These are phyloP conservation scores for Chymomyza fuscimana DNA, from an alignment of 2,888 invertebrate genomes.

Conservation along the genomic window DNA sequence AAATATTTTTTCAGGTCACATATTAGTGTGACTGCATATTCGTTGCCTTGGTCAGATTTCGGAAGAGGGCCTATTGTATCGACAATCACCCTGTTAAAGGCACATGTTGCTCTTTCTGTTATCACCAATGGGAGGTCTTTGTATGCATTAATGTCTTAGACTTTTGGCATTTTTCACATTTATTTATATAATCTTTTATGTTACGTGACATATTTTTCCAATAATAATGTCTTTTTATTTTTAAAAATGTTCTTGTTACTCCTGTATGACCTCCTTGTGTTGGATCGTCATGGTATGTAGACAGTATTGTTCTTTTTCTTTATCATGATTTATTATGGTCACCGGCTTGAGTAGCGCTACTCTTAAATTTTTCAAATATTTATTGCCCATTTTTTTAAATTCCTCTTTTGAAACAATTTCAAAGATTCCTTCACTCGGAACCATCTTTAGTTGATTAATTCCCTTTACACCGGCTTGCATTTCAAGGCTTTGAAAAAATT, in stretches of 20 bases:
- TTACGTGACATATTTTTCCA: slow-evolving; percentile 33
- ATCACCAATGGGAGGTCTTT: slow-evolving; percentile 28
- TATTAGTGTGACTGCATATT: slow-evolving; percentile 31
- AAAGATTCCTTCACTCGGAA: too few species aligned
- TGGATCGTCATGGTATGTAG: too few species aligned
- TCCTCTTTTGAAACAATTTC: too few species aligned
- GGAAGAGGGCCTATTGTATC: slow-evolving; percentile 43
- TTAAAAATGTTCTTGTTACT: slow-evolving; percentile 20
- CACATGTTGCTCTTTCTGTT: slow-evolving; percentile 24
- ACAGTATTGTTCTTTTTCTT: slow-evolving; percentile 20
- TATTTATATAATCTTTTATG: slow-evolving; percentile 22
- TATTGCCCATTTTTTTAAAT: too few species aligned
- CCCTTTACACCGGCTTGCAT: too few species aligned
- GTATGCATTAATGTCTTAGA: slow-evolving; percentile 28
- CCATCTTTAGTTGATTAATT: too few species aligned
- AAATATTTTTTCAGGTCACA: slow-evolving; percentile 39
- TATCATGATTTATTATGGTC: slow-evolving; percentile 6
- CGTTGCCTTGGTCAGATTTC: too few species aligned
- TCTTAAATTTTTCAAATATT: too few species aligned
- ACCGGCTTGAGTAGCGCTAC: too few species aligned
- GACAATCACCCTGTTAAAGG: slow-evolving; percentile 39
- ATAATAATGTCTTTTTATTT: slow-evolving; percentile 28
- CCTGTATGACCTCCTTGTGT: slow-evolving; percentile 22
- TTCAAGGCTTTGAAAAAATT: slow-evolving; percentile 13
- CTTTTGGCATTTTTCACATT: slow-evolving; percentile 31